Evolutionary conservation across 2,797 vertebrate genomes (phyloP).

Genomic region (Melanotaenia parkinsoni): DNA sequence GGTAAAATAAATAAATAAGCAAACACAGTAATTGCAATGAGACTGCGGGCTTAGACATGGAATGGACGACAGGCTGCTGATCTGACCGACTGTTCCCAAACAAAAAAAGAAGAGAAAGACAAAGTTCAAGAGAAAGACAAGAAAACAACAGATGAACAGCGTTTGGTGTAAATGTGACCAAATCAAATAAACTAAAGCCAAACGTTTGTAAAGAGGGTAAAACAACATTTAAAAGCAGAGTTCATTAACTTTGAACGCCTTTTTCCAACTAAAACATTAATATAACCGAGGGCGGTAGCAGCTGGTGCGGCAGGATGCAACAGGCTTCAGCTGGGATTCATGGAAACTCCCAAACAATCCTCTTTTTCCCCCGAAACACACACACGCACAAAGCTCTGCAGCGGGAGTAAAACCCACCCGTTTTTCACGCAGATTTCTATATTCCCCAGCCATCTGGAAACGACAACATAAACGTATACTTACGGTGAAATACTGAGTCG

Average conservation of each 20-base stretch:
- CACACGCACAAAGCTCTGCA: neutral
- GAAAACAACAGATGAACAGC: neutral
- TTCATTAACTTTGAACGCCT: neutral
- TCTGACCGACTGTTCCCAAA: neutral
- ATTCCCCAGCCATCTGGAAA: too few species aligned
- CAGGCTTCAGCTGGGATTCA: constrained; percentile 40
- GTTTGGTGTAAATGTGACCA: neutral
- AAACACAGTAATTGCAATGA: neutral
- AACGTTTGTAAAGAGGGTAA: neutral
- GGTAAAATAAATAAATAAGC: constrained; percentile 1
- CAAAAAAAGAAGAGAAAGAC: too few species aligned
- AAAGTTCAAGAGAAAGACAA: neutral
- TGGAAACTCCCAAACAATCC: constrained; percentile 8
- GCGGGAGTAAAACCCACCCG: too few species aligned
- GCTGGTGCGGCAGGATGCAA: constrained; percentile 74
- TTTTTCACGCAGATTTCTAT: too few species aligned
- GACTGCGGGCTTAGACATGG: neutral
- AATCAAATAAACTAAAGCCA: neutral
- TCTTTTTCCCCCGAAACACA: neutral
- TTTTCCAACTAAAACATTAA: neutral
- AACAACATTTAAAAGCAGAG: too few species aligned
- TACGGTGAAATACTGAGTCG: constrained; percentile 68
- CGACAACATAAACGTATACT: constrained; percentile 53
- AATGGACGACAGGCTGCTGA: neutral
- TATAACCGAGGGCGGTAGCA: constrained; percentile 2